Evolutionary conservation across 30 jellyfish, hydroid and myxozoan species (phyloP).

Genomic region (Cassiopea andromeda): DNA sequence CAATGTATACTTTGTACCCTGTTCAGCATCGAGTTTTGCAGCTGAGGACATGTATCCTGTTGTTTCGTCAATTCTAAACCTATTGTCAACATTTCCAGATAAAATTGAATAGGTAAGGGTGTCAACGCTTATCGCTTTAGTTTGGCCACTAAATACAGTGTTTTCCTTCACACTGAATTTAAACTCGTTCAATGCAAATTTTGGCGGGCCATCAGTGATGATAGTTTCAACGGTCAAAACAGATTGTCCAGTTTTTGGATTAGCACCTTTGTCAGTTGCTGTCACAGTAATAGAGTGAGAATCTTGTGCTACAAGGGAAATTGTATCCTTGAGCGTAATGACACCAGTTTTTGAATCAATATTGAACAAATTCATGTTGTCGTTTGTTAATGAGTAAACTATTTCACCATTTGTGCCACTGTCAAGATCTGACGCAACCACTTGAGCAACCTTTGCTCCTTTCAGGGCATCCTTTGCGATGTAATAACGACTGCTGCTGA

Average conservation of each 20-base stretch:
- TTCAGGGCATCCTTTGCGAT: slow-evolving; percentile 76
- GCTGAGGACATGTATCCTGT: slow-evolving; percentile 74
- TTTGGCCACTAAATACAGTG: slow-evolving; percentile 62
- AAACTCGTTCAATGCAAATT: slow-evolving; percentile 79
- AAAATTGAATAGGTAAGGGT: slow-evolving; percentile 77
- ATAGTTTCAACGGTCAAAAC: slow-evolving; percentile 53
- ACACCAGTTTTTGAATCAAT: slow-evolving; percentile 82
- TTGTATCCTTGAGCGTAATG: slow-evolving; percentile 72
- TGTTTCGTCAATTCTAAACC: slow-evolving; percentile 64
- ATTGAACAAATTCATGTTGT: slow-evolving; percentile 45
- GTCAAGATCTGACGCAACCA: slow-evolving; percentile 93
- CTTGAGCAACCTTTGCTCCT: slow-evolving; percentile 72
- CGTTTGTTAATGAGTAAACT: slow-evolving; percentile 62
- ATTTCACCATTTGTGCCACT: slow-evolving; percentile 87
- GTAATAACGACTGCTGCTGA: slow-evolving; percentile 72
- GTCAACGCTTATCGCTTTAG: slow-evolving; percentile 92
- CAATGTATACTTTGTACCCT: slow-evolving; percentile 67
- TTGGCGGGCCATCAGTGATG: slow-evolving; percentile 89
- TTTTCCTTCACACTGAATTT: slow-evolving; percentile 73
- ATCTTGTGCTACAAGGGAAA: slow-evolving; percentile 61
- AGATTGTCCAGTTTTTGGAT: slow-evolving; percentile 82
- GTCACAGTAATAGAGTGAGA: slow-evolving; percentile 66
- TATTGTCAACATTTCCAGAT: slow-evolving; percentile 63
- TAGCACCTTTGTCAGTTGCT: slow-evolving; percentile 82
- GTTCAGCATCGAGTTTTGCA: slow-evolving; percentile 88